Base-by-base conservation (phyloP, 2,113 vertebrate genomes). In the Pardalotus punctatus region DNA sequence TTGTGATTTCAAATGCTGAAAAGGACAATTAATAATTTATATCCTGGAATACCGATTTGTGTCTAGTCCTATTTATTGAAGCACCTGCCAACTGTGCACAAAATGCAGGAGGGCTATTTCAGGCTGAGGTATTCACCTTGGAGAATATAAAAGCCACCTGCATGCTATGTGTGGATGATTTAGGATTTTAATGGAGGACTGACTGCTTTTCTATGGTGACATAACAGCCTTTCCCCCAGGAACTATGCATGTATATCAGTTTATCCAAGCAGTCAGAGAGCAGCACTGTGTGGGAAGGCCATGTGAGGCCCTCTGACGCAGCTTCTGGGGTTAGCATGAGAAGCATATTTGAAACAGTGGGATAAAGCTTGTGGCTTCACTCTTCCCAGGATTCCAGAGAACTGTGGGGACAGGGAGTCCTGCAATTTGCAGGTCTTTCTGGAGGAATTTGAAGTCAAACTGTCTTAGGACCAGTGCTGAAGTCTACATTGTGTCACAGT, bases 11-110 rank as follows among this genome's bases (percentile, higher is more conserved):
- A 58, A 86, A 62, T 71, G 11, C 53, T 84, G 73, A 70, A 84
- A 91, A 94, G 33, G 8, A 4, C 6, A n/a, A 64, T 92, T 62
- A 95, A 93, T 93, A 95, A 88, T 77, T 19, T 77, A 92, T 80
- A 85, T 13, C n/a, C 43, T 73, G 45, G 31, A 81, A 84, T 79
- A 90, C 81, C 4, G 3, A 50, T 74, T 91, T 8, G 1, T 90
- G 43, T 84, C 66, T 77, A 40, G 29, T 85, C 31, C 60, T 78
- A 20, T 77, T 92, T 88, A 54, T 82, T 84, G 66, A 76, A 94
- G 66, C 36, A 93, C 35, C 62, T 92, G 77, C 50, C 3, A 5
- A 48, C 47, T 33, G 8, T 38, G 40, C 50, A 57, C 48, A 66
- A 54, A 92, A 86, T 64, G 73, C n/a, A 53, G 10, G 29, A 83